Evolutionary conservation across 2,113 vertebrate genomes (phyloP).

Genomic region (Cepphus grylle): DNA sequence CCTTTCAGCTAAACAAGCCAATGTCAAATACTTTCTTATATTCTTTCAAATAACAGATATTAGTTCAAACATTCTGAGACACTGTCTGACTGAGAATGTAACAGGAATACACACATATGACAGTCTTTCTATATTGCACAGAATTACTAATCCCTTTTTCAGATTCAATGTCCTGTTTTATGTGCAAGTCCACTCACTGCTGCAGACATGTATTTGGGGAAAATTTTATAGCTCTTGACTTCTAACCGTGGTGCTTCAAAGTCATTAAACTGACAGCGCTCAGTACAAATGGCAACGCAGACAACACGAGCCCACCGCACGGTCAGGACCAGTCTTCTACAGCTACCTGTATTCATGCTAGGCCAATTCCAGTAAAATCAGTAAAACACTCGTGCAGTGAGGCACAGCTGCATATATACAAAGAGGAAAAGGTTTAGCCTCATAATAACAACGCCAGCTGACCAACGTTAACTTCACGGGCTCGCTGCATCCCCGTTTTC

Average conservation of each 20-base stretch:
- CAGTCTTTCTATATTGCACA: background rate
- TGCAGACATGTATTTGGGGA: background rate
- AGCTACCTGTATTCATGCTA: background rate
- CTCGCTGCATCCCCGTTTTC: background rate
- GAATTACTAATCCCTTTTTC: background rate
- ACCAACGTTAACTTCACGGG: background rate
- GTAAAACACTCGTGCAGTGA: background rate
- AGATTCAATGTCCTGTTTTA: background rate
- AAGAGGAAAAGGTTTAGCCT: background rate
- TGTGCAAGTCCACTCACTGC: background rate
- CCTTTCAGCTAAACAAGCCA: background rate
- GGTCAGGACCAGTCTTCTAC: background rate
- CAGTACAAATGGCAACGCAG: background rate
- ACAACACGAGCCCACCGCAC: background rate
- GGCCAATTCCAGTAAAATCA: background rate
- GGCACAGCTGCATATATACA: background rate
- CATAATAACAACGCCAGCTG: rapidly evolving
- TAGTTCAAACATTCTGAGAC: background rate
- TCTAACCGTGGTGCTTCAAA: background rate
- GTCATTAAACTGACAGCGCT: background rate
- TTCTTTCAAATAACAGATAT: background rate
- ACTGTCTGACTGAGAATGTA: background rate
- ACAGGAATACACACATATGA: background rate
- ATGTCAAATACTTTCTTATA: background rate
- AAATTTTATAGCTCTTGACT: background rate